Percentiles rank a stretch among this genome's conserved stretches.
Evolutionary conservation across 2,113 vertebrate species (phyloP).

Genomic region (Phalacrocorax aristotelis): DNA sequence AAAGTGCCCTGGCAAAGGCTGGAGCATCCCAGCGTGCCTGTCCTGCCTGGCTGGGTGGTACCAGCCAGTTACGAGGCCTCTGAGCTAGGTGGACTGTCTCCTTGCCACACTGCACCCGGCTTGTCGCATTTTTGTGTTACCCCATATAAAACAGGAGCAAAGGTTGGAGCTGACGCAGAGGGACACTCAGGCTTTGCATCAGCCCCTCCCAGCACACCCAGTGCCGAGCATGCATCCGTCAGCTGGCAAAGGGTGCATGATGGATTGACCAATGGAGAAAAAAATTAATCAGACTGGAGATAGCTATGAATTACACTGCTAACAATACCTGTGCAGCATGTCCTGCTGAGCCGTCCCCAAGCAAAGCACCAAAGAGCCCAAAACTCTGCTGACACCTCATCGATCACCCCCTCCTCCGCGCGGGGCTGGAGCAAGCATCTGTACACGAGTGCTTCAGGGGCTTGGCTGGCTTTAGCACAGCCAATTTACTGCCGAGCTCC

Average conservation of each 20-base stretch:
- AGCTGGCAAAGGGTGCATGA: accelerated
- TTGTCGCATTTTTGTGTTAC: neutral
- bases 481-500: neutral
- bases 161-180: neutral
- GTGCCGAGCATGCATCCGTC: neutral
- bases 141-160: neutral
- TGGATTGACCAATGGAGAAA: neutral
- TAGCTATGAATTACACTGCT: neutral
- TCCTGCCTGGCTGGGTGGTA: neutral
- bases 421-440: neutral
- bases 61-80: neutral
- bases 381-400: neutral
- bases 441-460: neutral
- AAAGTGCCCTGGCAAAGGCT: neutral
- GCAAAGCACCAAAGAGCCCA: neutral
- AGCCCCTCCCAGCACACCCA: neutral
- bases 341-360: neutral
- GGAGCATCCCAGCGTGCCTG: accelerated
- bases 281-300: constrained; percentile 11
- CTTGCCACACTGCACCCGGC: accelerated
- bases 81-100: neutral
- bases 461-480: neutral
- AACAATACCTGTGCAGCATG: constrained; percentile 29
- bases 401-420: neutral
- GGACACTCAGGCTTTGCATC: neutral